These are phyloP conservation scores for Limnodromus scolopaceus DNA, from an alignment of 2,797 vertebrate species.

Conservation along the genomic window DNA sequence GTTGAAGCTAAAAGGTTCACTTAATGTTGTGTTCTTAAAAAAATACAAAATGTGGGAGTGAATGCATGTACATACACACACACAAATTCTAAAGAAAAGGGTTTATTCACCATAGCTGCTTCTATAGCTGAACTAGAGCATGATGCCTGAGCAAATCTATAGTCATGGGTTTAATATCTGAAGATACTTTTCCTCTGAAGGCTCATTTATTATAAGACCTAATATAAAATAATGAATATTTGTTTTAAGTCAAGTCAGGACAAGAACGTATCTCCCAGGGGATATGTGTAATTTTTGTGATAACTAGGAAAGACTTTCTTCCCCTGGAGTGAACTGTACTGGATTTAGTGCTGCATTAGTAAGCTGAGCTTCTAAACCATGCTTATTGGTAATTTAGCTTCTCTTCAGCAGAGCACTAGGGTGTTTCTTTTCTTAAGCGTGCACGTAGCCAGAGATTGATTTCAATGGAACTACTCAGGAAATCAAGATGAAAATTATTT, in stretches of 20 bases:
- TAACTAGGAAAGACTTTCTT: slow-evolving; percentile 26
- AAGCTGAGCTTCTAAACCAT: neutral
- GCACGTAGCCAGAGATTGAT: neutral
- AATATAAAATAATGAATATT: slow-evolving; percentile 48
- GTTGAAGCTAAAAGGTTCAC: neutral
- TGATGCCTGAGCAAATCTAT: neutral
- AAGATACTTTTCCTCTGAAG: slow-evolving; percentile 20
- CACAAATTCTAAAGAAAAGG: neutral
- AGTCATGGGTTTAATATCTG: neutral
- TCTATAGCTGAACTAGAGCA: neutral
- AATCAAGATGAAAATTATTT: slow-evolving; percentile 11
- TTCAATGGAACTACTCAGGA: neutral
- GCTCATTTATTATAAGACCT: slow-evolving; percentile 10
- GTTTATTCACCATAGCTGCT: neutral
- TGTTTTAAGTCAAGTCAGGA: slow-evolving; percentile 39
- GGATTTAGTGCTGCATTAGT: slow-evolving; percentile 34
- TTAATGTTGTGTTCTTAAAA: neutral
- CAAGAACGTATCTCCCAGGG: neutral
- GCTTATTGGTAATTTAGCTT: slow-evolving; percentile 19
- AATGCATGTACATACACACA: neutral
- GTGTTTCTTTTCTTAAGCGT: slow-evolving; percentile 25
- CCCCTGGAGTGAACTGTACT: neutral
- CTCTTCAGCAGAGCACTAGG: neutral
- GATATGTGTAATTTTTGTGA: slow-evolving; percentile 17
- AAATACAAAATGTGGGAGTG: neutral